These are phyloP conservation scores for Tetragnatha montana DNA, from an alignment of 2,888 invertebrate genomes.

Conservation along the genomic window DNA sequence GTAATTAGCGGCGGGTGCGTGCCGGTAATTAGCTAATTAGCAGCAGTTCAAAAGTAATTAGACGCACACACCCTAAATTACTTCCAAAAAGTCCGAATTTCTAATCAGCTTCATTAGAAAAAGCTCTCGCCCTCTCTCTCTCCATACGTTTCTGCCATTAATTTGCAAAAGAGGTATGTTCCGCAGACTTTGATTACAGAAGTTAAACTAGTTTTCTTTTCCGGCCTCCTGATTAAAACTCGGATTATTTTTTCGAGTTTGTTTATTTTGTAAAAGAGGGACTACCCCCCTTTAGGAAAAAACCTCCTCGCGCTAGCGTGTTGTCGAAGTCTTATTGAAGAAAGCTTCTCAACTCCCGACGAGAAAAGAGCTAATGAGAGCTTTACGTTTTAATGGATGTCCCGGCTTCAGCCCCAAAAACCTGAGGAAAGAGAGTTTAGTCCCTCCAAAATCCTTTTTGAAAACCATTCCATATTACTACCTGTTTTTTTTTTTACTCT, in stretches of 20 bases:
- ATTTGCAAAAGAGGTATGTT: conserved; percentile 66
- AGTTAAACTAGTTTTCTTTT: conserved; percentile 71
- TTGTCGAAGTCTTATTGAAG: conserved; percentile 39
- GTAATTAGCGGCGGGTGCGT: conserved; percentile 70
- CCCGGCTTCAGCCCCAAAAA: not conserved
- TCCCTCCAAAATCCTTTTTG: conserved; percentile 59
- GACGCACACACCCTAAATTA: conserved; percentile 71
- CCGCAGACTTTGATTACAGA: conserved; percentile 70
- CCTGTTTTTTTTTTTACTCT: conserved; percentile 15
- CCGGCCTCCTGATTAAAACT: not conserved
- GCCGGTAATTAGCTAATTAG: conserved; percentile 71
- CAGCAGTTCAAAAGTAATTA: conserved; percentile 71
- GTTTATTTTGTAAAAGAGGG: conserved; percentile 5
- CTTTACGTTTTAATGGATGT: conserved; percentile 61
- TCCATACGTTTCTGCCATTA: conserved; percentile 55
- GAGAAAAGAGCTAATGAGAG: conserved; percentile 64
- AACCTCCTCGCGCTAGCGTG: conserved; percentile 40
- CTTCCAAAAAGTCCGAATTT: conserved; percentile 71
- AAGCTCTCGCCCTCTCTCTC: conserved; percentile 11
- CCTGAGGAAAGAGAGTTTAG: conserved; percentile 12
- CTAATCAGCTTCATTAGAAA: conserved; percentile 71
- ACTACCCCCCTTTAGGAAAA: conserved; percentile 2
- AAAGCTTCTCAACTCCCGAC: conserved; percentile 41
- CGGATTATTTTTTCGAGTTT: too few species aligned
- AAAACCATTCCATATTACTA: conserved; percentile 37